phyloP scores from a whole-genome alignment of 2,797 vertebrate genomes.

The Syngnathus acus region DNA sequence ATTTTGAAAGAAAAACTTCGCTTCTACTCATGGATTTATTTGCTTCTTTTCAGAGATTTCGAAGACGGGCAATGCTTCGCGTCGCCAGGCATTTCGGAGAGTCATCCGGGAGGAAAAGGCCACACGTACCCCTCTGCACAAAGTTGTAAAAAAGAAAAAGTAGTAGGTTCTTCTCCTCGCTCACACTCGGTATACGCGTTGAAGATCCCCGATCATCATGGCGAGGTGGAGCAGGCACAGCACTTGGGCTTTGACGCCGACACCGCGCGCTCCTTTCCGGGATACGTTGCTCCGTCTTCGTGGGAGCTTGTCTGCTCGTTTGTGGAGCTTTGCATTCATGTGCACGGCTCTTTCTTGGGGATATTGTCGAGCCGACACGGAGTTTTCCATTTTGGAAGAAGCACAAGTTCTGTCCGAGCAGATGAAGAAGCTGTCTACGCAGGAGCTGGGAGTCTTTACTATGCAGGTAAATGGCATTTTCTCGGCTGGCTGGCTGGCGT shows the following conservation, averaged over 20 bases:
- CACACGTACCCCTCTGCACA: slow-evolving; percentile 30
- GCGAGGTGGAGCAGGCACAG: slow-evolving; percentile 60
- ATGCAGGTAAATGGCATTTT: slow-evolving; percentile 82
- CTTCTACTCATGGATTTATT: slow-evolving; percentile 35
- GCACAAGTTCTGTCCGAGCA: slow-evolving; percentile 86
- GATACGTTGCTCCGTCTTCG: slow-evolving; percentile 22
- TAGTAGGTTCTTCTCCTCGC: slow-evolving; percentile 47
- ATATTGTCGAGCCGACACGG: slow-evolving; percentile 74
- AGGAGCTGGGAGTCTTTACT: slow-evolving; percentile 89
- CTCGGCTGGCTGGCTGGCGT: not conserved
- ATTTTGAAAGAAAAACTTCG: slow-evolving; percentile 1
- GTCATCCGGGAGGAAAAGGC: slow-evolving; percentile 27
- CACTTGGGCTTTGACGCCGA: slow-evolving; percentile 41
- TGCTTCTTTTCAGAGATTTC: slow-evolving; percentile 23
- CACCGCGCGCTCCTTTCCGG: slow-evolving; percentile 42
- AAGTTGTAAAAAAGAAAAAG: slow-evolving; percentile 67
- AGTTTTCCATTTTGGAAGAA: slow-evolving; percentile 91
- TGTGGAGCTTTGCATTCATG: slow-evolving; percentile 64
- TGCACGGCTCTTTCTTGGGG: slow-evolving; percentile 68
- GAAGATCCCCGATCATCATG: slow-evolving; percentile 63
- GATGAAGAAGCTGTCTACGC: slow-evolving; percentile 85
- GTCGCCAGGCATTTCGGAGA: slow-evolving; percentile 19
- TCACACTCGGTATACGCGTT: slow-evolving; percentile 36
- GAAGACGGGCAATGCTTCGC: slow-evolving; percentile 35
- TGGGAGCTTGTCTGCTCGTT: slow-evolving; percentile 33